phyloP scores from a whole-genome alignment of 2,888 invertebrate genomes.

The Hyposoter didymator region DNA sequence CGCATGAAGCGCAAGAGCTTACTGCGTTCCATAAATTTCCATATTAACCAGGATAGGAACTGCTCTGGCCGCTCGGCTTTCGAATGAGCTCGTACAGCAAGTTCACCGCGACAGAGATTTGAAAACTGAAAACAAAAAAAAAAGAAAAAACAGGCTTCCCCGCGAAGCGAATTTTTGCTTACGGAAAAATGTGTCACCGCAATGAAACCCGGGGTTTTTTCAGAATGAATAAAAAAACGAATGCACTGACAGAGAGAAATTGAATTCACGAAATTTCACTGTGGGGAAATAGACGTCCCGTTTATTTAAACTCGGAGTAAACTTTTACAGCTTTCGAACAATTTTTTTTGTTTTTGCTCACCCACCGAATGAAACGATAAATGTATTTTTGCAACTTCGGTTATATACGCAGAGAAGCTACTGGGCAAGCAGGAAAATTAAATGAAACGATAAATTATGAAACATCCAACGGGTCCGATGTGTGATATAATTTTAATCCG shows the following conservation, averaged over 20 bases:
- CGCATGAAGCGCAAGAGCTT: constrained; percentile 31
- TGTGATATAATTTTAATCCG: constrained; percentile 37
- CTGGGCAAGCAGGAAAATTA: constrained; percentile 15
- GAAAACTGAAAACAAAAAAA: neutral
- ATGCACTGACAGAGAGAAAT: constrained; percentile 24
- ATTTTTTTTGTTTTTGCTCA: constrained; percentile 10
- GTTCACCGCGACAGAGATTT: constrained; percentile 23
- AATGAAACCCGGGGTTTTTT: constrained; percentile 12
- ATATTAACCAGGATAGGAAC: constrained; percentile 38
- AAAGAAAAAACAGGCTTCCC: neutral
- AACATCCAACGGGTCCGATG: constrained; percentile 32
- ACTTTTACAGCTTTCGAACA: neutral
- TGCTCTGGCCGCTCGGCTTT: constrained; percentile 10
- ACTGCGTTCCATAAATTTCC: constrained; percentile 47
- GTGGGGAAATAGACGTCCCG: constrained; percentile 1
- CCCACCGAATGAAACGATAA: constrained; percentile 10
- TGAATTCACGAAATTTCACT: constrained; percentile 20
- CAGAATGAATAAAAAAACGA: constrained; percentile 20
- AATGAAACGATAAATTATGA: constrained; percentile 60
- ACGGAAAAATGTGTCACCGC: constrained; percentile 14
- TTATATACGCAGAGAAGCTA: neutral
- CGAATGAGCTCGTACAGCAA: constrained; percentile 16
- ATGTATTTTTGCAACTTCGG: constrained; percentile 32
- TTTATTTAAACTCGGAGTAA: constrained; percentile 31
- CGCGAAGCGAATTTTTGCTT: neutral